Conservation (phyloP, 2,113 vertebrate species). For the Neolamprologus longior region DNA sequence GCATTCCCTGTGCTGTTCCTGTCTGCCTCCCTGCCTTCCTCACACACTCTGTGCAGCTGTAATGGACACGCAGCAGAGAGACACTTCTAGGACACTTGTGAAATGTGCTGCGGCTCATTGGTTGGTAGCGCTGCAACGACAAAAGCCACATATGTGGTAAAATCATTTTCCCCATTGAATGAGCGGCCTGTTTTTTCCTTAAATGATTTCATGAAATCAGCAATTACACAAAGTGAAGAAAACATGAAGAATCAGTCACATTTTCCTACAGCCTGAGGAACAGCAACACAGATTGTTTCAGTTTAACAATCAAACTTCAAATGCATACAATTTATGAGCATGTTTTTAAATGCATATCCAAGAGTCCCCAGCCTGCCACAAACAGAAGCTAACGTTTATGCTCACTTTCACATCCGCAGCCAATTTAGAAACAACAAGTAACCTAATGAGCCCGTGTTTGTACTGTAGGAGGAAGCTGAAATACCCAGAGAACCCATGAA, state of each 20-base stretch:
- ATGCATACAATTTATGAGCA: not conserved
- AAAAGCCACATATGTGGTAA: not conserved
- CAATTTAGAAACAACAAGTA: not conserved
- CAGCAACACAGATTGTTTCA: not conserved
- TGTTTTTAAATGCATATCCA: not conserved
- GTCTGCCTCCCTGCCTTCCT: not conserved
- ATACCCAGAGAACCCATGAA: not conserved
- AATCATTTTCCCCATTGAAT: rapidly evolving
- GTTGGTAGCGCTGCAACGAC: not conserved
- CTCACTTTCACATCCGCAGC: not conserved
- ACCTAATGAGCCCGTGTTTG: not conserved
- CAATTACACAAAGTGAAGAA: not conserved
- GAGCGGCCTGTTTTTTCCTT: not conserved
- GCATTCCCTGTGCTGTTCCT: not conserved
- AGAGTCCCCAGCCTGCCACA: not conserved
- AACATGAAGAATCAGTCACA: not conserved
- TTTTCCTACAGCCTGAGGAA: not conserved
- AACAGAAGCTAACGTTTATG: not conserved
- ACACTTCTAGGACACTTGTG: not conserved
- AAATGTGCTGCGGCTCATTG: not conserved
- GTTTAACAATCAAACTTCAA: not conserved
- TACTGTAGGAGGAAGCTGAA: not conserved
- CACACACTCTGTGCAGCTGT: not conserved
- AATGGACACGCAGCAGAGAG: not conserved
- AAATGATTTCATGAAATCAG: not conserved